phyloP scores from a whole-genome alignment of 2,888 invertebrate species.

The Sussaba pulchella region DNA sequence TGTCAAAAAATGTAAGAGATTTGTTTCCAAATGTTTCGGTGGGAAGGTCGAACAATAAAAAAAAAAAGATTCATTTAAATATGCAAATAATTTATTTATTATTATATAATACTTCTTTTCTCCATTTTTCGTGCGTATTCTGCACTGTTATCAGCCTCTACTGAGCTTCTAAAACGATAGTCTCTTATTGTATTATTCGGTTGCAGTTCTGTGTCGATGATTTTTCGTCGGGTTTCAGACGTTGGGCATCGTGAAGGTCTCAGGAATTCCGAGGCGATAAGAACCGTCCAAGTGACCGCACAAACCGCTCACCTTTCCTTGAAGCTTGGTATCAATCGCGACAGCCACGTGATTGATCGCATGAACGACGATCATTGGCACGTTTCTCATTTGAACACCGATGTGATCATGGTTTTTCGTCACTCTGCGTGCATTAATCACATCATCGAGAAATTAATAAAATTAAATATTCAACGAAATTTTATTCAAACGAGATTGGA shows the following conservation, averaged over 20 bases:
- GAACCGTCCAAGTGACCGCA: slow-evolving; percentile 74
- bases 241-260: slow-evolving; percentile 55
- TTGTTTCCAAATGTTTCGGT: too few relatives aligned
- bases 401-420: slow-evolving; percentile 65
- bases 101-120: too few relatives aligned
- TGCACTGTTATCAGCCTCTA: too few relatives aligned
- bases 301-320: slow-evolving; percentile 72
- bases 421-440: slow-evolving; percentile 64
- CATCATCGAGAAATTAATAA: background rate
- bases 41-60: too few relatives aligned
- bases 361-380: slow-evolving; percentile 64
- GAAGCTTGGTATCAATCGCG: slow-evolving; percentile 59
- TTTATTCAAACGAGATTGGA: background rate
- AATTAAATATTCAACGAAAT: too few relatives aligned
- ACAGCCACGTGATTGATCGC: slow-evolving; percentile 69
- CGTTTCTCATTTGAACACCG: slow-evolving; percentile 58
- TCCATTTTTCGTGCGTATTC: too few relatives aligned
- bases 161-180: background rate
- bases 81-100: background rate
- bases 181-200: background rate
- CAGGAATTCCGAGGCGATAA: slow-evolving; percentile 65
- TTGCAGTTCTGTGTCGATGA: too few relatives aligned
- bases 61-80: background rate
- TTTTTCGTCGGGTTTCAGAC: background rate
- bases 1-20: too few relatives aligned